Conservation (phyloP, 2,113 vertebrate genomes). For the Proterorhinus semilunaris region DNA sequence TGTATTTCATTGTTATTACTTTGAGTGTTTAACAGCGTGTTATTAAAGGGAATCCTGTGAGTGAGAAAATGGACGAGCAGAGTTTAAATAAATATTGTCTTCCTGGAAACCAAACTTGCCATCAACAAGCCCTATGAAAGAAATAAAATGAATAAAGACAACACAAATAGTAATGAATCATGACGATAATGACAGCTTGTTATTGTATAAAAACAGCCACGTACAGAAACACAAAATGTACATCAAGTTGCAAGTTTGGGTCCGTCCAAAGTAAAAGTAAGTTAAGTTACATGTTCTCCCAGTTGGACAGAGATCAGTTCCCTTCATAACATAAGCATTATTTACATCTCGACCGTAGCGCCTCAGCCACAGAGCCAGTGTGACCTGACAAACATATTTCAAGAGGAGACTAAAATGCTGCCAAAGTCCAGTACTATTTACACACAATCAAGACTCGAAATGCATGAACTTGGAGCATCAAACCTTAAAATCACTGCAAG, state of each 20-base stretch:
- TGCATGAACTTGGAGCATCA: conserved; percentile 14
- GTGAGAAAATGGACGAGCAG: background rate
- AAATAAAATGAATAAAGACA: conserved; percentile 4
- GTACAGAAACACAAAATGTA: conserved; percentile 59
- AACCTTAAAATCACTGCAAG: conserved; percentile 10
- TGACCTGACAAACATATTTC: conserved; percentile 65
- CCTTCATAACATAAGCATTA: conserved; percentile 64
- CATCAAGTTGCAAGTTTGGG: conserved; percentile 36
- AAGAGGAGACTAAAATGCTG: conserved; percentile 50
- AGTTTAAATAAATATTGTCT: conserved; percentile 3
- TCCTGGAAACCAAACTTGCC: background rate
- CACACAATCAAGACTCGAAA: conserved; percentile 55
- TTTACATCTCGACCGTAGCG: conserved; percentile 71
- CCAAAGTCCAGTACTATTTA: conserved; percentile 68
- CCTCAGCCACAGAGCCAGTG: conserved; percentile 69
- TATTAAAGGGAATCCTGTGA: conserved; percentile 1
- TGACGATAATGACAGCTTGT: conserved; percentile 29
- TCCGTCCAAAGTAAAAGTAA: conserved; percentile 44
- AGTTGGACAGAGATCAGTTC: conserved; percentile 53
- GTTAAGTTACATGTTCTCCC: conserved; percentile 65
- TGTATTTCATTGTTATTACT: conserved; percentile 11
- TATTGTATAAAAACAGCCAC: conserved; percentile 48
- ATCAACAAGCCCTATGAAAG: background rate
- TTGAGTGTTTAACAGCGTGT: background rate
- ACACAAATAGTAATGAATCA: conserved; percentile 27